Conservation (phyloP, 2,113 vertebrate species). For the Puffinus mauretanicus region DNA sequence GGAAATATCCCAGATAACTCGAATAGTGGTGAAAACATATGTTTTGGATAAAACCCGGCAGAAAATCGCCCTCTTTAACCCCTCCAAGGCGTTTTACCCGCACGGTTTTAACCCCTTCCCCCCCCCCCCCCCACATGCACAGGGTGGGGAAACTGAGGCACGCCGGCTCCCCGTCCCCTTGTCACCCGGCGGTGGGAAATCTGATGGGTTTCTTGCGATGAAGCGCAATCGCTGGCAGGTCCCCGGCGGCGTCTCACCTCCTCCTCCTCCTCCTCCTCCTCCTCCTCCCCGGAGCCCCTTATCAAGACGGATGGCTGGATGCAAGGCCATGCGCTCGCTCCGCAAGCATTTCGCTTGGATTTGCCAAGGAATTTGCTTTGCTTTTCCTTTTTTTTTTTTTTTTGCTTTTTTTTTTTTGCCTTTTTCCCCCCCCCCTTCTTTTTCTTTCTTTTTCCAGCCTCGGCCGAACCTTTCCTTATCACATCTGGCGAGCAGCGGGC, state of each 20-base stretch:
- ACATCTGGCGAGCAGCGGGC: conserved; percentile 39
- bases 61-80: background rate
- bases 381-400: background rate
- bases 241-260: background rate
- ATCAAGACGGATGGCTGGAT: background rate
- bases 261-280: background rate
- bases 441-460: background rate
- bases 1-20: conserved; percentile 82
- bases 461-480: conserved; percentile 22
- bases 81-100: background rate
- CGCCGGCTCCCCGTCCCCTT: background rate
- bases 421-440: background rate
- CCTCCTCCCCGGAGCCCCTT: background rate
- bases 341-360: background rate
- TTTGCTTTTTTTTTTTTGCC: too few relatives aligned
- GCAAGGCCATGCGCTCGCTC: background rate
- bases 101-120: background rate
- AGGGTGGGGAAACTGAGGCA: conserved; percentile 26
- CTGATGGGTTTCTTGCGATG: fast-evolving
- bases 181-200: background rate
- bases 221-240: fast-evolving
- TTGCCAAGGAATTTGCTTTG: conserved; percentile 43
- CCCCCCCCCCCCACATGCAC: fast-evolving
- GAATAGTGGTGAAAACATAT: conserved; percentile 74
- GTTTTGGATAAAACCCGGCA: conserved; percentile 74